Base-by-base conservation (phyloP, 2,797 vertebrate species). In the Megalops cyprinoides region DNA sequence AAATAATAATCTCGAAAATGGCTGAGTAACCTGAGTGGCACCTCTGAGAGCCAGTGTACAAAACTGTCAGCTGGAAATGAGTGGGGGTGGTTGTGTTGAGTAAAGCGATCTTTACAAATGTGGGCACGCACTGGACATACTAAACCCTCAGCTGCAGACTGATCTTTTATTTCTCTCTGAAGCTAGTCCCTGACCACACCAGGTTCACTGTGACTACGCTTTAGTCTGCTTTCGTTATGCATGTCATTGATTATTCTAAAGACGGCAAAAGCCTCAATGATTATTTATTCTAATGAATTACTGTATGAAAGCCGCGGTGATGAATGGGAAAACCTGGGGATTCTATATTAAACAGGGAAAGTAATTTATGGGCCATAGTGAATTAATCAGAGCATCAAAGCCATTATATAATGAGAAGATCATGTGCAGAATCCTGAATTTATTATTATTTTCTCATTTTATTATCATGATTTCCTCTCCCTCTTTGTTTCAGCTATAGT, bases 1-100 rank as follows among this genome's bases (percentile, higher is more conserved):
- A 96, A 95, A 96, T 95, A 96, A 94, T 94, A 93, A 94, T 93
- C 93, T 91, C 94, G 95, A 94, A 93, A 95, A 94, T 93, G 95
- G 94, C 90, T 88, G 91, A 90, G 93, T 92, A 95, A 94, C 93
- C 90, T 89, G 93, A 95, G 94, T 86, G 92, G 88, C 82, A 74
- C 79, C 75, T 81, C 74, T 20, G 0, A n/a, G 39, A 44, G 37
- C 39, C 44, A 20, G 39, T 71, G 18, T 2, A n/a, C 18, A 44
- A 71, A 42, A 71, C 18, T 39, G 65, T 18, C 20, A 1, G 65
- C 65, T 23, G 34, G 18, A 51, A 18, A 14, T 4, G 23, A 15
- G 15, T 23, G 56, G 56, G 18, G 25, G 34, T 37, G 37, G 8
- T 12, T 9, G 9, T 15, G 37, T 37, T 65, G 31, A 37, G 39